Evolutionary conservation across 2,113 vertebrate species (phyloP).

Genomic region (Columba livia): DNA sequence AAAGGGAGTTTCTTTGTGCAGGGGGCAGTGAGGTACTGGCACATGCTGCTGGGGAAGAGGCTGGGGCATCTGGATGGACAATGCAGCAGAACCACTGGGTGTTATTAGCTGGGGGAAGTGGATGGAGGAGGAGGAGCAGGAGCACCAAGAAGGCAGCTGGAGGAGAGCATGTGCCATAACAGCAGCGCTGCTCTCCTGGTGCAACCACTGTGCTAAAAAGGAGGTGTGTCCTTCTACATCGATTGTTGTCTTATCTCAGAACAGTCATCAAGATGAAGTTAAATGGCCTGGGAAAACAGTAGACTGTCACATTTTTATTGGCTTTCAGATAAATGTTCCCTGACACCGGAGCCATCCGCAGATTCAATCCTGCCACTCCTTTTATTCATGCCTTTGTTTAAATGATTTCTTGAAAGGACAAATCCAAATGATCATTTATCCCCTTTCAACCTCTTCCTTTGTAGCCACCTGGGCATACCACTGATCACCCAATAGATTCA

Average conservation of each 20-base stretch:
- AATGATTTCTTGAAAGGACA: background rate
- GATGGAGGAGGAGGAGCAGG: background rate
- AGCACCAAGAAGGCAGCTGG: accelerated
- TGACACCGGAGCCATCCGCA: background rate
- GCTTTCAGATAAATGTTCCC: conserved; percentile 10
- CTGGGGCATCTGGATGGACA: background rate
- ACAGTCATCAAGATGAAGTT: background rate
- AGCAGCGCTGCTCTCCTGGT: background rate
- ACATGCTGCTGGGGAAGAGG: background rate
- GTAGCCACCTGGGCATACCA: background rate
- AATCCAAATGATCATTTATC: background rate
- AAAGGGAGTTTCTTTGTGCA: background rate
- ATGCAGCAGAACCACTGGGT: background rate
- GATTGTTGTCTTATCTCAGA: background rate
- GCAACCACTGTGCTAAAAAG: background rate
- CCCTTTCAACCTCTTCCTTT: background rate
- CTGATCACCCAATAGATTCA: background rate
- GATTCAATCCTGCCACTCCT: background rate
- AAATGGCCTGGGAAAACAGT: background rate
- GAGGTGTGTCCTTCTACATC: background rate
- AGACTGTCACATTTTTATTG: conserved; percentile 35
- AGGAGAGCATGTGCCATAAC: accelerated
- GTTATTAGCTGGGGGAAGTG: background rate
- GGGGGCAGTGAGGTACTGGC: background rate
- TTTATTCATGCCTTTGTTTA: background rate